phyloP scores from a whole-genome alignment of 2,888 invertebrate genomes.

The Torymus aiolomorphi region DNA sequence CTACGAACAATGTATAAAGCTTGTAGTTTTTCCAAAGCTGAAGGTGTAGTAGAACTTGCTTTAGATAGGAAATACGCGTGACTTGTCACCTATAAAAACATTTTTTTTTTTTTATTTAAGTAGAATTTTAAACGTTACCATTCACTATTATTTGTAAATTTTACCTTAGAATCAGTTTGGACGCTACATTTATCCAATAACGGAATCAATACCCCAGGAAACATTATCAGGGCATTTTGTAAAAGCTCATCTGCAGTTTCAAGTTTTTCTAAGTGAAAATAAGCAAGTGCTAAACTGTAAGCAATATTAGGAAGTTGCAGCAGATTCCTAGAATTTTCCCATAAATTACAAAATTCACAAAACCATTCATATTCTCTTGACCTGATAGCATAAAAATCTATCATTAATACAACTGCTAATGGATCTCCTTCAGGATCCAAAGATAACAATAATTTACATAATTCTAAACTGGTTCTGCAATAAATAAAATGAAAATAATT shows the following conservation, averaged over 20 bases:
- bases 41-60: conserved; percentile 72
- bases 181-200: conserved; percentile 87
- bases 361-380: conserved; percentile 86
- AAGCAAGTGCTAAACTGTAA: conserved; percentile 86
- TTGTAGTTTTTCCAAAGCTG: conserved; percentile 83
- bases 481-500: conserved; percentile 43
- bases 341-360: conserved; percentile 78
- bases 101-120: no score
- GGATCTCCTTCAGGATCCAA: conserved; percentile 87
- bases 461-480: conserved; percentile 87
- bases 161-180: conserved; percentile 81
- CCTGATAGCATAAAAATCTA: conserved; percentile 90
- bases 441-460: conserved; percentile 88
- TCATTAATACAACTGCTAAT: conserved; percentile 84
- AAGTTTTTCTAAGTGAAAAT: conserved; percentile 79
- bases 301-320: conserved; percentile 92
- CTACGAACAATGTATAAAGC: conserved; percentile 85
- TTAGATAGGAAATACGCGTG: conserved; percentile 77
- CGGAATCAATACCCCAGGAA: conserved; percentile 85
- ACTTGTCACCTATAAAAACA: conserved; percentile 62
- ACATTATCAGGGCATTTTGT: conserved; percentile 88
- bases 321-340: conserved; percentile 82
- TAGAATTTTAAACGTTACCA: no score
- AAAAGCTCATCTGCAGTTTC: conserved; percentile 79
- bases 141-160: conserved; percentile 32